Evolutionary conservation across 2,113 vertebrate species (phyloP).

Genomic region (Coracopsis vasa): DNA sequence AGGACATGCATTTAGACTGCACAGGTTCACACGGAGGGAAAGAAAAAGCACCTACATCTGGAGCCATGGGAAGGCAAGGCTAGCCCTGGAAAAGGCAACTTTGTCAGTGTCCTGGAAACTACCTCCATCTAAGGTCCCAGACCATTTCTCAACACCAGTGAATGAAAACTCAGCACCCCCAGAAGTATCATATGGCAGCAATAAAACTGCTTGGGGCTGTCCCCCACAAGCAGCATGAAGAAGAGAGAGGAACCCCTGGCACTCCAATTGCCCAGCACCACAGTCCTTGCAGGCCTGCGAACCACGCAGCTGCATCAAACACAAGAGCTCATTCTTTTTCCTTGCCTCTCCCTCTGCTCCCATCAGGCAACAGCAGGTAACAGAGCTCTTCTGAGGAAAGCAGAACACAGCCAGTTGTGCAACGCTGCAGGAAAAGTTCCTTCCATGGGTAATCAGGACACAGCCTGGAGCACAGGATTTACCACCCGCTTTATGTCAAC

Average conservation of each 20-base stretch:
- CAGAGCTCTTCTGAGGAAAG: not conserved
- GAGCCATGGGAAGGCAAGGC: not conserved
- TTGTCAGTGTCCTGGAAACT: not conserved
- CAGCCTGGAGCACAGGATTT: not conserved
- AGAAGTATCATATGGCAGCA: accelerated
- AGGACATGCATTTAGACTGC: not conserved
- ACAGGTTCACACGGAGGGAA: not conserved
- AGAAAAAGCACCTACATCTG: not conserved
- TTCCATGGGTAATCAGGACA: not conserved
- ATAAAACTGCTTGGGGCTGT: not conserved
- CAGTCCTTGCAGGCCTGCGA: not conserved
- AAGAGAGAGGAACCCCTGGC: not conserved
- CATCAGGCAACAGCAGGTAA: not conserved
- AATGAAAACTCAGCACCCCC: not conserved
- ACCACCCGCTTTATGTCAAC: not conserved
- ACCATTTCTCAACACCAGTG: not conserved
- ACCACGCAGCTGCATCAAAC: not conserved
- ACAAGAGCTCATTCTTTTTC: not conserved
- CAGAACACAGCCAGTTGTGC: not conserved
- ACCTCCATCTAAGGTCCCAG: not conserved
- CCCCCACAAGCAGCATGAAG: accelerated
- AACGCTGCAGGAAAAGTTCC: not conserved
- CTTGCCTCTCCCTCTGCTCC: not conserved
- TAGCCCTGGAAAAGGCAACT: not conserved
- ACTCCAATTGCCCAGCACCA: not conserved